These are phyloP conservation scores for Tympanoctomys barrerae DNA, from an alignment of 2,797 vertebrate species.

Conservation along the genomic window DNA sequence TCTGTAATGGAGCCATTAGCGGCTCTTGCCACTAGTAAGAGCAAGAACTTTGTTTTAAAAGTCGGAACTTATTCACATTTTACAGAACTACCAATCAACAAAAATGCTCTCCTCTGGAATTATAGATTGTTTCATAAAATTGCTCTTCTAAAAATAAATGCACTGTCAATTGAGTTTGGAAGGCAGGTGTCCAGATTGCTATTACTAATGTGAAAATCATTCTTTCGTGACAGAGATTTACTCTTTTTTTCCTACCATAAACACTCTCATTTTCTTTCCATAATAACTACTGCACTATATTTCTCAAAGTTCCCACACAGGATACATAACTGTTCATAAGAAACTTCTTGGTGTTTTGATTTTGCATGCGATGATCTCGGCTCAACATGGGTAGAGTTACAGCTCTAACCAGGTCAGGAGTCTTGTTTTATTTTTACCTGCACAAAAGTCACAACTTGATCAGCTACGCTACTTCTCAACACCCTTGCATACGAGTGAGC, in stretches of 20 bases:
- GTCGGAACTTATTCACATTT: slow-evolving; percentile 70
- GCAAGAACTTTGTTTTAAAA: slow-evolving; percentile 78
- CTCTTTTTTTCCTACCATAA: slow-evolving; percentile 68
- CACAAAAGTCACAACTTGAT: slow-evolving; percentile 65
- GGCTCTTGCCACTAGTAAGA: slow-evolving; percentile 62
- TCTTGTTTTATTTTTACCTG: neutral
- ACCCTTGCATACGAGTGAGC: neutral
- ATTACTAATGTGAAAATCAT: slow-evolving; percentile 69
- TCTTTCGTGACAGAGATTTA: slow-evolving; percentile 72
- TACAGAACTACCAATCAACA: slow-evolving; percentile 66
- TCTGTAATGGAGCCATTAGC: slow-evolving; percentile 66
- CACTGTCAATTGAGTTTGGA: slow-evolving; percentile 7
- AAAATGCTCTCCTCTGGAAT: slow-evolving; percentile 67
- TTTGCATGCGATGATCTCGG: slow-evolving; percentile 46
- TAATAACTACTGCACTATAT: slow-evolving; percentile 59
- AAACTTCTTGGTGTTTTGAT: slow-evolving; percentile 36
- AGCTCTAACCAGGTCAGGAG: slow-evolving; percentile 59
- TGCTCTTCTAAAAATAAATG: slow-evolving; percentile 68
- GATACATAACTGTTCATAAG: slow-evolving; percentile 54
- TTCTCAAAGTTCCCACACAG: slow-evolving; percentile 70
- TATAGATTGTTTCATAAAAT: slow-evolving; percentile 72
- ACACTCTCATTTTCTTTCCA: slow-evolving; percentile 75
- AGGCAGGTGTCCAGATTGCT: slow-evolving; percentile 6
- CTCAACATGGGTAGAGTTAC: slow-evolving; percentile 40
- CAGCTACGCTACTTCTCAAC: slow-evolving; percentile 46